phyloP scores from a whole-genome alignment of 92 coral and sea anemone species.

The Epizoanthus stellaris region DNA sequence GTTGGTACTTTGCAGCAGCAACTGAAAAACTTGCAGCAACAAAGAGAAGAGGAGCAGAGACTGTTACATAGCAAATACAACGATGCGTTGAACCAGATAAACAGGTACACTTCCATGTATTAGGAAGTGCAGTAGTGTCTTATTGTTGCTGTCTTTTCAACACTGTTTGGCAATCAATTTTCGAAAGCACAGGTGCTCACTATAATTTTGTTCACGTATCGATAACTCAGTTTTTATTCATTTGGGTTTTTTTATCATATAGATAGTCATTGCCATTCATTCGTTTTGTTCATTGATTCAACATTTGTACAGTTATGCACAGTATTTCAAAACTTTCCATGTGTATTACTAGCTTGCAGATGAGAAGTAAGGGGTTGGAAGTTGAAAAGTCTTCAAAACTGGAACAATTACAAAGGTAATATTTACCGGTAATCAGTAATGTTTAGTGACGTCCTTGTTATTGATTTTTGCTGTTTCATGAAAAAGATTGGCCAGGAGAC shows the following conservation, averaged over 20 bases:
- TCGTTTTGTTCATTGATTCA: too few relatives aligned
- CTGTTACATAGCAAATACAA: constrained; percentile 86
- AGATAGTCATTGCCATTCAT: too few relatives aligned
- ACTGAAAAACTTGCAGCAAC: constrained; percentile 64
- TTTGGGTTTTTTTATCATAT: too few relatives aligned
- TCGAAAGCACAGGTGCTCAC: too few relatives aligned
- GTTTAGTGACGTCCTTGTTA: too few relatives aligned
- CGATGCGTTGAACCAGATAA: constrained; percentile 70
- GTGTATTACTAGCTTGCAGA: constrained; percentile 73
- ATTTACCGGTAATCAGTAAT: not conserved
- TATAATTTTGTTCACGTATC: too few relatives aligned
- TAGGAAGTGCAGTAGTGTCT: not conserved
- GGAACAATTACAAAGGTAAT: constrained; percentile 93
- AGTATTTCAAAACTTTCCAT: too few relatives aligned
- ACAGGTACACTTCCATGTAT: constrained; percentile 56
- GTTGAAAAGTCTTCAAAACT: constrained; percentile 91
- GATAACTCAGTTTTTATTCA: too few relatives aligned
- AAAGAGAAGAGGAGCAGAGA: constrained; percentile 85
- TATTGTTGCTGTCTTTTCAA: not conserved
- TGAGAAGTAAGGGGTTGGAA: constrained; percentile 89
- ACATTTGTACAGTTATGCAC: not conserved
- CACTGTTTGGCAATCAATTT: too few relatives aligned
- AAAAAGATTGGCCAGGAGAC: too few relatives aligned
- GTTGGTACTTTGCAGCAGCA: constrained; percentile 79
- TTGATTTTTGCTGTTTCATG: too few relatives aligned